Conservation (phyloP, 2,888 invertebrate genomes). For the Drosophila recens region DNA sequence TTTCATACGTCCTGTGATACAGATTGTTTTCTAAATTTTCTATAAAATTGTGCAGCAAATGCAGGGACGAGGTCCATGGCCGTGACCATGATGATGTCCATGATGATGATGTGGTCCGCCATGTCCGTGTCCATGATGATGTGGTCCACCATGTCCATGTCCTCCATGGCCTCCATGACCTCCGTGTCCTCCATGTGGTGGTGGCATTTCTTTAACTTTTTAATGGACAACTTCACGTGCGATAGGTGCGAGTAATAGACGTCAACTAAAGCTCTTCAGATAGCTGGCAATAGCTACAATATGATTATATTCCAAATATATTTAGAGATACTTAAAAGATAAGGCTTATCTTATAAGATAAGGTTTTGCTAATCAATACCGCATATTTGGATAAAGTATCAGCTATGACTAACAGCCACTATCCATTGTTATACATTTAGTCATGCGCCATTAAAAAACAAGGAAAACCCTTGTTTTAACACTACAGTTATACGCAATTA, state of each 20-base stretch:
- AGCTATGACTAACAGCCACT: slow-evolving; percentile 38
- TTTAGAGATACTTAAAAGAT: slow-evolving; percentile 45
- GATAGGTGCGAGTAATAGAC: slow-evolving; percentile 18
- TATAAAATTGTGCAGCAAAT: slow-evolving; percentile 70
- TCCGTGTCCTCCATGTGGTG: slow-evolving; percentile 69
- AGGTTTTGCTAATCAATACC: slow-evolving; percentile 39
- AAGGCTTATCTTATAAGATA: slow-evolving; percentile 60
- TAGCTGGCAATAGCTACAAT: slow-evolving; percentile 11
- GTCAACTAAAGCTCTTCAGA: slow-evolving; percentile 53
- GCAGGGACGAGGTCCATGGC: slow-evolving; percentile 53
- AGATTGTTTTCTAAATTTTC: neutral
- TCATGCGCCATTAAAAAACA: slow-evolving; percentile 20
- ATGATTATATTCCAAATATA: slow-evolving; percentile 25
- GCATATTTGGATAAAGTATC: slow-evolving; percentile 22
- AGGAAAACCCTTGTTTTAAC: slow-evolving; percentile 2
- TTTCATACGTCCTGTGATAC: slow-evolving; percentile 20
- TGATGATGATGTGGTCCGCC: slow-evolving; percentile 41
- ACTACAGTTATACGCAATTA: slow-evolving; percentile 25
- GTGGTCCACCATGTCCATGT: slow-evolving; percentile 36
- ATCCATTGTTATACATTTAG: slow-evolving; percentile 28
- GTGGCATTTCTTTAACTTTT: slow-evolving; percentile 58
- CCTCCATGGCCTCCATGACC: slow-evolving; percentile 39
- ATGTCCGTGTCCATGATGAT: slow-evolving; percentile 26
- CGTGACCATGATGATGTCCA: slow-evolving; percentile 55
- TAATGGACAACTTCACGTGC: slow-evolving; percentile 24